Evolutionary conservation across 2,888 invertebrate genomes (phyloP).

Genomic region (Callyntrura sp.): DNA sequence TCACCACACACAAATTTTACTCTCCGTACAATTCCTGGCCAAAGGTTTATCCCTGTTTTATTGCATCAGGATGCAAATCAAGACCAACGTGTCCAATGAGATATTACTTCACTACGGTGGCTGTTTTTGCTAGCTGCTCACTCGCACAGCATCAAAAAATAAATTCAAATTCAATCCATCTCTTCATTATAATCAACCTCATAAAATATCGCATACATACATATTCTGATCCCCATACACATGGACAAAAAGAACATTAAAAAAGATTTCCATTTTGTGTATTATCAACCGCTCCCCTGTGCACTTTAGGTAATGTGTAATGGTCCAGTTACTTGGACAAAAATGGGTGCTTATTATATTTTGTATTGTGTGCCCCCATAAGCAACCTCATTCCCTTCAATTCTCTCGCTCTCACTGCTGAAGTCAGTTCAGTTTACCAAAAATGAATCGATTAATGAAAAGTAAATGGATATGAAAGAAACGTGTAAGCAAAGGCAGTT

Average conservation of each 20-base stretch:
- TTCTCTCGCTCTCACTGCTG: constrained; percentile 27
- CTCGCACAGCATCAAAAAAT: constrained; percentile 64
- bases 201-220: not conserved
- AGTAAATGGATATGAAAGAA: constrained; percentile 47
- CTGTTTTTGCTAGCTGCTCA: constrained; percentile 40
- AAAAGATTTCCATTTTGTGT: constrained; percentile 45
- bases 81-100: constrained; percentile 48
- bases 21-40: not conserved
- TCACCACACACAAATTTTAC: constrained; percentile 2
- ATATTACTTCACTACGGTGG: constrained; percentile 30
- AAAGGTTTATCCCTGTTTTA: constrained; percentile 35
- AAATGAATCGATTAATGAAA: constrained; percentile 71
- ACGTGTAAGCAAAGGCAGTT: constrained; percentile 22
- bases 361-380: not conserved
- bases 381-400: not conserved
- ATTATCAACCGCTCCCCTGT: constrained; percentile 54
- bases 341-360: constrained; percentile 42
- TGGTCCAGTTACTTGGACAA: constrained; percentile 62
- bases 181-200: constrained; percentile 59
- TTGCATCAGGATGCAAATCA: constrained; percentile 34
- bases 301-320: constrained; percentile 59
- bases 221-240: not conserved
- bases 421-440: constrained; percentile 49
- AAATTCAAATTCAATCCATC: constrained; percentile 82
- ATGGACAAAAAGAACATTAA: constrained; percentile 15